A percentile compares a stretch with the other conserved stretches of the same genome.
Conservation (phyloP, 2,888 invertebrate species). For the Desoria tigrina region DNA sequence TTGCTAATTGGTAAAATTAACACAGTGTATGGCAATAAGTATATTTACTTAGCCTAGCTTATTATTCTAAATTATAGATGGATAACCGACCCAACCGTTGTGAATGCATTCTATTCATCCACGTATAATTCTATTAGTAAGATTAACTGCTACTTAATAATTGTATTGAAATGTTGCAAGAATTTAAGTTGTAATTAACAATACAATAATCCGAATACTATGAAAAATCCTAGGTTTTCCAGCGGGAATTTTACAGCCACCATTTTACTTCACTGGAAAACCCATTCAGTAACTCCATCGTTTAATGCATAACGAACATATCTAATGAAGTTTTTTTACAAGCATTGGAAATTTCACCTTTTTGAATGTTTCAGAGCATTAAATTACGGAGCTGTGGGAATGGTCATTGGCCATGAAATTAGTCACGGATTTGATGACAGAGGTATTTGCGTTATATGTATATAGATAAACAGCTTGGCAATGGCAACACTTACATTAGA, state of each 20-base stretch:
- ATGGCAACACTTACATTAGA: neutral
- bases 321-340: neutral
- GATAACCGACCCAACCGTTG: constrained; percentile 67
- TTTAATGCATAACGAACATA: neutral
- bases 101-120: constrained; percentile 83
- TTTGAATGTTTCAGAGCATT: constrained; percentile 42
- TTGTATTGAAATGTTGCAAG: too few species aligned
- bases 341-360: neutral
- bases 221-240: constrained; percentile 78
- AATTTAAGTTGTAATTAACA: too few species aligned
- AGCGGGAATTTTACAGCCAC: constrained; percentile 78
- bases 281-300: constrained; percentile 44
- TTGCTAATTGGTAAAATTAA: neutral
- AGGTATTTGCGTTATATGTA: constrained; percentile 17
- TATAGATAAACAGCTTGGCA: constrained; percentile 6
- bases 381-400: constrained; percentile 53
- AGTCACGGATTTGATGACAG: constrained; percentile 65
- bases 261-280: constrained; percentile 75
- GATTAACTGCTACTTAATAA: too few species aligned
- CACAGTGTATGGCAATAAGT: neutral
- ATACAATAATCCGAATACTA: too few species aligned
- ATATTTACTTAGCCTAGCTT: neutral
- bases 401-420: constrained; percentile 60
- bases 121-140: constrained; percentile 75
- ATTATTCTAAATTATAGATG: constrained; percentile 37